Evolutionary conservation across 2,888 invertebrate genomes (phyloP).

Genomic region (Eupsilia transversa): DNA sequence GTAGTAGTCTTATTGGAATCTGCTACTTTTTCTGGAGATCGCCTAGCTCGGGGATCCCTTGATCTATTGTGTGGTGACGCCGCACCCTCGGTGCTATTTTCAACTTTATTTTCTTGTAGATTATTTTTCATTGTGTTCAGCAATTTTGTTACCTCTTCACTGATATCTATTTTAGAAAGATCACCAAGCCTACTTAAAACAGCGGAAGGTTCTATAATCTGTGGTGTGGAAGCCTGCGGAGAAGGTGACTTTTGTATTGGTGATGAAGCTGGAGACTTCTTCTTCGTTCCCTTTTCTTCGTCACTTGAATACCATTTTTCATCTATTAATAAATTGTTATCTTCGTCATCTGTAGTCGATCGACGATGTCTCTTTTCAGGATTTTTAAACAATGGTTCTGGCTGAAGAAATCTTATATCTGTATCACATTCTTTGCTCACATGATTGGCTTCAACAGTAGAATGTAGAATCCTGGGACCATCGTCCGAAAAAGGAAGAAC

Average conservation of each 20-base stretch:
- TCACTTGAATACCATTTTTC: slow-evolving; percentile 96
- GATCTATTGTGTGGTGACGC: slow-evolving; percentile 74
- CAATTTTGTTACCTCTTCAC: slow-evolving; percentile 93
- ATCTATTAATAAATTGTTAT: slow-evolving; percentile 90
- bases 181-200: slow-evolving; percentile 92
- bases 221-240: slow-evolving; percentile 84
- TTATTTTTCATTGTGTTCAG: slow-evolving; percentile 91
- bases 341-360: slow-evolving; percentile 91
- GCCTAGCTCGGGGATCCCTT: slow-evolving; percentile 85
- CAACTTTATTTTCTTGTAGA: slow-evolving; percentile 81
- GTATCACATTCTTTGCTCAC: slow-evolving; percentile 82
- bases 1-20: slow-evolving; percentile 72
- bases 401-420: slow-evolving; percentile 87
- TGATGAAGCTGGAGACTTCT: slow-evolving; percentile 83
- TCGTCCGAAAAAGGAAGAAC: slow-evolving; percentile 86
- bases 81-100: slow-evolving; percentile 71
- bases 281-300: slow-evolving; percentile 91
- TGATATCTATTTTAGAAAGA: slow-evolving; percentile 93
- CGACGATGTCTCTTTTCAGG: slow-evolving; percentile 86
- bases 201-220: slow-evolving; percentile 87
- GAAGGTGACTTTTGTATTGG: slow-evolving; percentile 77
- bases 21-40: slow-evolving; percentile 82
- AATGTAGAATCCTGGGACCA: slow-evolving; percentile 71
- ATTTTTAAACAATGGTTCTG: slow-evolving; percentile 87
- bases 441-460: slow-evolving; percentile 70